Conservation (phyloP, 2,888 invertebrate genomes). For the Brachyptera risi region DNA sequence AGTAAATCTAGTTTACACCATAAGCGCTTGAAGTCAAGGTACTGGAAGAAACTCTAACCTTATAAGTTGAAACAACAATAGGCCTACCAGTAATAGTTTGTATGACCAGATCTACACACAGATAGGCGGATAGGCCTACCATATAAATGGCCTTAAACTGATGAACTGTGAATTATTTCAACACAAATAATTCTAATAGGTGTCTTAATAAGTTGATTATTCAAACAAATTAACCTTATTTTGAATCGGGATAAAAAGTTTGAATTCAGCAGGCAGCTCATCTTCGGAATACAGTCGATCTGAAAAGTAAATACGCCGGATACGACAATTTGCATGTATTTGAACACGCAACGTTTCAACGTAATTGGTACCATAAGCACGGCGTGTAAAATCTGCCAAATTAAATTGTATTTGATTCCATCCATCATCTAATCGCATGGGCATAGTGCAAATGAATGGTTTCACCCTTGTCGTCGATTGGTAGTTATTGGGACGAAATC, state of each 20-base stretch:
- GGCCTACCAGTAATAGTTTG: too few species aligned
- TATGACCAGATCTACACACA: too few species aligned
- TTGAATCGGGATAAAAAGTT: conserved; percentile 75
- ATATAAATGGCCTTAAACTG: too few species aligned
- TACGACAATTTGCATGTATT: conserved; percentile 95
- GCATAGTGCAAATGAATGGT: conserved; percentile 97
- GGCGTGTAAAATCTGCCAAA: conserved; percentile 90
- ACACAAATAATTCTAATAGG: too few species aligned
- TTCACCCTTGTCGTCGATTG: conserved; percentile 90
- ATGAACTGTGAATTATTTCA: too few species aligned
- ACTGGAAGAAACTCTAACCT: too few species aligned
- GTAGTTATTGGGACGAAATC: conserved; percentile 96
- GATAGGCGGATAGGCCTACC: too few species aligned
- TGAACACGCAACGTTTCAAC: conserved; percentile 87
- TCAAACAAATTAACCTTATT: conserved; percentile 29
- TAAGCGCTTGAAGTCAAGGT: too few species aligned
- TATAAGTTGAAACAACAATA: too few species aligned
- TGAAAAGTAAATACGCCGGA: conserved; percentile 90
- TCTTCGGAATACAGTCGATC: conserved; percentile 92
- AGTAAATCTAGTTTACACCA: too few species aligned
- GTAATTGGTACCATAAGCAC: conserved; percentile 94
- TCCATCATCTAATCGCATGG: conserved; percentile 87
- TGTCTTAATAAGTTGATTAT: too few species aligned
- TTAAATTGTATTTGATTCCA: conserved; percentile 92
- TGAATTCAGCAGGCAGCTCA: conserved; percentile 92